Base-by-base conservation (phyloP, 2,113 vertebrate genomes). In the Dolichallabes microphthalmus region DNA sequence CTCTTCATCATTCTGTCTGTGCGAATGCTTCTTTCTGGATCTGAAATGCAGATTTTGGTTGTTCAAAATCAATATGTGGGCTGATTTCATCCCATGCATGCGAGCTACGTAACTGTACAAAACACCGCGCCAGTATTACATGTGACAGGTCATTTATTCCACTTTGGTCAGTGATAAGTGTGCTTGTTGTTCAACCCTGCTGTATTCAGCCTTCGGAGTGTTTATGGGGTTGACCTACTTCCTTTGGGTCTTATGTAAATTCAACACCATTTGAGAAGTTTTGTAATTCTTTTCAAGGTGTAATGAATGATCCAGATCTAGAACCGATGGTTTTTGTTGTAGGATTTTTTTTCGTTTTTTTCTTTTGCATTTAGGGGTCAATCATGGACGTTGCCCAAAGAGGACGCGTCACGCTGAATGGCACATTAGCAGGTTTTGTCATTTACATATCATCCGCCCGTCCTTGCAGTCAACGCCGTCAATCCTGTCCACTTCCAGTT, bases 101-200 rank as follows among this genome's bases (percentile, higher is more conserved):
- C 75, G 80, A 83, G 87, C 88, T 93, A 93, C 93, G 94, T 96
- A 97, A 97, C 95, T 96, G 96, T 94, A 94, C 95, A 96, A 97
- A 94, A 93, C 96, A 97, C 96, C 94, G 95, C 92, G 92, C 91
- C 92, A 94, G 96, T 95, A 97, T 98, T 97, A 91, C 91, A 86
- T 93, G 90, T 90, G 96, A 97, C 96, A 98, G 96, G 90, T 95
- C 95, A 97, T 98, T 98, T 96, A 97, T 98, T 95, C 96, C 95
- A 96, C 96, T 98, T 97, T 96, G 93, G 92, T 94, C 94, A 96
- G 96, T 95, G 94, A 94, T 94, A 94, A 93, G 95, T 88, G 89
- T 93, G 95, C 93, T 92, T 92, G 94, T 93, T 91, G 93, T 94
- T 93, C 87, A 92, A 90, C 94, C 96, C 94, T 92, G 91, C 90